phyloP scores from a whole-genome alignment of 1,140 invertebrate species.

The Tetramorium simillimum region DNA sequence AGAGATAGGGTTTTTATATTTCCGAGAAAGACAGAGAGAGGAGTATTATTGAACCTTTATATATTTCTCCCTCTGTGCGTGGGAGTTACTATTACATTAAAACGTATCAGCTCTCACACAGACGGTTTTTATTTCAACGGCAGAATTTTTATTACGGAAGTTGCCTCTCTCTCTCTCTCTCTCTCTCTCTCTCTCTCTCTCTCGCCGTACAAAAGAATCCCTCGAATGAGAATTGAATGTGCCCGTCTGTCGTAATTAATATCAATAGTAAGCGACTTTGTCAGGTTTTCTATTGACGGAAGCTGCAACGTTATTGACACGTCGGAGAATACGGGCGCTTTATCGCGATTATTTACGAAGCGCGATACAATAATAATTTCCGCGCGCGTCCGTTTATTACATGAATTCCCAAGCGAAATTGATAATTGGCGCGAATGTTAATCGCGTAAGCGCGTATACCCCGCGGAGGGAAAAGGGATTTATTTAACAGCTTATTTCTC shows the following conservation, averaged over 20 bases:
- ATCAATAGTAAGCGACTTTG: background rate
- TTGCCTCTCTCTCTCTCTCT: no score
- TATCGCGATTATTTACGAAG: background rate
- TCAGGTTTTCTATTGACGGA: background rate
- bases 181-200: background rate
- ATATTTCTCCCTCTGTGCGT: background rate
- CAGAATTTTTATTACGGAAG: background rate
- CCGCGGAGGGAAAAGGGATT: background rate
- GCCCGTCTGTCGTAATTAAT: conserved; percentile 13
- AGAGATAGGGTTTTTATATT: background rate
- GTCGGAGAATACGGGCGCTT: background rate
- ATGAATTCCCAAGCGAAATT: background rate
- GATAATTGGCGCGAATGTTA: conserved; percentile 1
- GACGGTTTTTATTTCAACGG: background rate
- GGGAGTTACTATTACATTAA: background rate
- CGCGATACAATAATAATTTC: background rate
- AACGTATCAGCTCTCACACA: background rate
- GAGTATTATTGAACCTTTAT: background rate
- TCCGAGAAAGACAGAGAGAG: background rate
- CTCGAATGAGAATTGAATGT: background rate
- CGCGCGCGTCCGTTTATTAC: background rate
- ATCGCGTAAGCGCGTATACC: background rate
- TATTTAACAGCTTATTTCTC: conserved; percentile 10
- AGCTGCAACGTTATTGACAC: background rate
- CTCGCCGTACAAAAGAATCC: background rate